Evolutionary conservation across 2,113 vertebrate genomes (phyloP).

Genomic region (Ailurus styani): DNA sequence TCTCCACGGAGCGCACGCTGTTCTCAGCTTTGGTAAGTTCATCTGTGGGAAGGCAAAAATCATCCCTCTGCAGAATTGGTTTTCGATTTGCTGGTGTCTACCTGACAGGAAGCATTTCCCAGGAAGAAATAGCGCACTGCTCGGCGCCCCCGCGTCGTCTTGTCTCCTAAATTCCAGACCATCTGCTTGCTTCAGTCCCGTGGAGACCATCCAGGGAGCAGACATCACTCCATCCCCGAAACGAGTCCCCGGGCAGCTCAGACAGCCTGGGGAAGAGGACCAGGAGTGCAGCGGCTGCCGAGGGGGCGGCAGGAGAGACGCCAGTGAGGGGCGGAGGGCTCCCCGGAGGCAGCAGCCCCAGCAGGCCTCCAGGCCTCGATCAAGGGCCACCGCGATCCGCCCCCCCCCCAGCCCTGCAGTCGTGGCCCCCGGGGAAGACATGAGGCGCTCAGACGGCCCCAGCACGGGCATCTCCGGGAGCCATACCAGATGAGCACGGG

Average conservation of each 20-base stretch:
- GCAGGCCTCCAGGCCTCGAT: background rate
- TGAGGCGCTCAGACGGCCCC: background rate
- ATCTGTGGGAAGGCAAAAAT: background rate
- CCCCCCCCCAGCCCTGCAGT: background rate
- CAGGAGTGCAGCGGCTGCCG: background rate
- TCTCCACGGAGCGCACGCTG: background rate
- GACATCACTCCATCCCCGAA: background rate
- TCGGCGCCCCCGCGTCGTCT: background rate
- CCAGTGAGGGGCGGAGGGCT: background rate
- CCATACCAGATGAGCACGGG: rapidly evolving
- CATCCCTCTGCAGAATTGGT: background rate
- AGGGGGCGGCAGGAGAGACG: background rate
- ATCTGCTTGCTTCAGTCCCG: background rate
- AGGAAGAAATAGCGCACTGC: background rate
- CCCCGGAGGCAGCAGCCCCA: background rate
- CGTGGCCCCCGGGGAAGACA: background rate
- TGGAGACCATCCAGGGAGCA: background rate
- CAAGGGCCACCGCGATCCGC: background rate
- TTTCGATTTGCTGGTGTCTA: background rate
- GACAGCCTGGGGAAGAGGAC: background rate
- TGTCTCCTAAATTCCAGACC: background rate
- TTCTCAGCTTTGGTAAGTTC: background rate
- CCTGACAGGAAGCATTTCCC: background rate
- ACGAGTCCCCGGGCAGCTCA: background rate
- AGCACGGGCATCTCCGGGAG: rapidly evolving